A percentile compares a stretch with the other conserved stretches of the same genome.
Evolutionary conservation across 1,140 invertebrate genomes (phyloP).

Genomic region (Arctopsyche grandis): DNA sequence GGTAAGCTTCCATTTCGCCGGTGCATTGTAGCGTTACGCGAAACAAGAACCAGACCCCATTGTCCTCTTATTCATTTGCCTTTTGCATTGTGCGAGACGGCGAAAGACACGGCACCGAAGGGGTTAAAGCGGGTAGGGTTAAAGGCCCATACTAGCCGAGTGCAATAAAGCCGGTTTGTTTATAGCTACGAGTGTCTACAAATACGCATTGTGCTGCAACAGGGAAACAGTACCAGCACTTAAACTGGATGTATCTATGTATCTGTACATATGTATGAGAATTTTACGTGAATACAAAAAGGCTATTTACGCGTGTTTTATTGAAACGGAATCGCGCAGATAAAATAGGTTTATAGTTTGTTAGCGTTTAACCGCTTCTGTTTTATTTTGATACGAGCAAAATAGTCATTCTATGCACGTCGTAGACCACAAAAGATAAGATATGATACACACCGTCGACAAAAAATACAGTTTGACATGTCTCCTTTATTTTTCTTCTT

Average conservation of each 20-base stretch:
- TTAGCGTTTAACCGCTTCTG: no score
- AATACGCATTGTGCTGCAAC: no score
- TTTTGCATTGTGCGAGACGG: constrained; percentile 3
- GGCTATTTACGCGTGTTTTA: no score
- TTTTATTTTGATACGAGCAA: constrained; percentile 20
- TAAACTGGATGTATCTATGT: no score
- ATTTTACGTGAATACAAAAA: no score
- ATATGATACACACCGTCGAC: constrained; percentile 11
- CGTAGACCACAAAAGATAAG: constrained; percentile 26
- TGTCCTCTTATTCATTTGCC: constrained; percentile 7
- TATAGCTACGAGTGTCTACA: neutral
- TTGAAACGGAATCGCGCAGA: no score
- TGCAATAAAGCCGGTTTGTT: constrained; percentile 3
- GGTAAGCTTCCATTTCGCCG: neutral
- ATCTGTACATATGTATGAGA: no score
- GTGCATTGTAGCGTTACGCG: neutral
- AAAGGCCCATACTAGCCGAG: neutral
- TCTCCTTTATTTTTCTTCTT: constrained; percentile 30
- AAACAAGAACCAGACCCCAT: constrained; percentile 20
- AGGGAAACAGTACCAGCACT: no score
- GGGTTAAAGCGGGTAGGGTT: neutral
- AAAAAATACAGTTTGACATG: constrained; percentile 29
- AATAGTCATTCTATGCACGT: constrained; percentile 26
- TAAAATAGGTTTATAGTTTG: no score
- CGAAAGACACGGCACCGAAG: neutral